These are phyloP conservation scores for Agapetus fuscipes DNA, from an alignment of 2,888 invertebrate species.

Conservation along the genomic window DNA sequence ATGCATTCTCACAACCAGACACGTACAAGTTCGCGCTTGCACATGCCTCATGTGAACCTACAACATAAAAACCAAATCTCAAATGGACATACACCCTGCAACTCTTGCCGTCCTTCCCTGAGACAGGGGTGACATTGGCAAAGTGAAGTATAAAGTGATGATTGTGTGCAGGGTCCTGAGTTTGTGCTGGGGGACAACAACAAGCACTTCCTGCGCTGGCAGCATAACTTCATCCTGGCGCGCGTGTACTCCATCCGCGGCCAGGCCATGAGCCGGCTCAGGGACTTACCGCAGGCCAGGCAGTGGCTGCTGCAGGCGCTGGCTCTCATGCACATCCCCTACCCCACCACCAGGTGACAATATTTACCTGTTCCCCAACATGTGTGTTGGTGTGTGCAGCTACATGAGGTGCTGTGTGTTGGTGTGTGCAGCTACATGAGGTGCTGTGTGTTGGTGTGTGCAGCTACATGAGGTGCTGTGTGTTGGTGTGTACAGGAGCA, in stretches of 20 bases:
- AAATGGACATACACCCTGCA: no score
- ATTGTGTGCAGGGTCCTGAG: constrained; percentile 9
- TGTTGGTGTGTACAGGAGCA: constrained; percentile 24
- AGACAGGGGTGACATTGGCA: no score
- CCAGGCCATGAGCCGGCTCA: constrained; percentile 30
- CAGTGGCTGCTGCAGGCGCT: constrained; percentile 30
- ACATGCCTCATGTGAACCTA: no score
- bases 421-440: constrained; percentile 21
- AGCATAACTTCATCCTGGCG: constrained; percentile 29
- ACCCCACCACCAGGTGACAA: constrained; percentile 29
- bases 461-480: constrained; percentile 23
- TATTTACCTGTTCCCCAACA: constrained; percentile 1
- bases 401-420: background rate
- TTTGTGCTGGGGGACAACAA: constrained; percentile 10
- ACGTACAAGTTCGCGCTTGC: no score
- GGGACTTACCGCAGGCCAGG: constrained; percentile 29
- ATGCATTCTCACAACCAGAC: no score
- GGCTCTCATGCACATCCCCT: constrained; percentile 29
- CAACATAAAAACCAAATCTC: no score
- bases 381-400: constrained; percentile 2
- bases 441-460: constrained; percentile 19
- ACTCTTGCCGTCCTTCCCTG: no score
- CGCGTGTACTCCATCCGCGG: constrained; percentile 30
- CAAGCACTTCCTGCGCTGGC: constrained; percentile 25
- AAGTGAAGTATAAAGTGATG: no score